Base-by-base conservation (phyloP, 1,140 invertebrate species). In the Philotrypesis tridentata region DNA sequence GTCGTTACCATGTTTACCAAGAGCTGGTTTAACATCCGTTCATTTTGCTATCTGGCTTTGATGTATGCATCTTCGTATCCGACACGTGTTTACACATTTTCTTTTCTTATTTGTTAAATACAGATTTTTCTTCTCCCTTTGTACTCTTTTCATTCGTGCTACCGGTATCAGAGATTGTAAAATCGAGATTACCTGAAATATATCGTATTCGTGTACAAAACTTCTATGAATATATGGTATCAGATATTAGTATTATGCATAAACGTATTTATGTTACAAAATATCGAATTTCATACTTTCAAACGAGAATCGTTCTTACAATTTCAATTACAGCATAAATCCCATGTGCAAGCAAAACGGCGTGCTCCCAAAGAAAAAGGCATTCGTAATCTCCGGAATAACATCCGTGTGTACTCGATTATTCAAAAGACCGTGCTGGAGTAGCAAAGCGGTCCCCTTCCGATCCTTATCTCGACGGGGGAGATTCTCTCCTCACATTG, bases 401-500 rank as follows among this genome's bases (percentile, higher is more conserved):
- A 11, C 5, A 9, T 48, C 12, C 14, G 29, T 4, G 21, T 14
- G 21, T 23, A 31, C 61, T 77, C 63, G 33, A 77, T 78, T 78
- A 78, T 78, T 68, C 63, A 78, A 68, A 55, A 70, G 40, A 27
- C 65, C 65, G 11, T 31, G 63, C 29, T 27, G 31, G 40, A 43
- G 40, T 14, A n/a, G n/a, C n/a, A n/a, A n/a, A n/a, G n/a, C n/a
- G n/a, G n/a, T n/a, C n/a, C 40, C 40, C 12, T 14, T 43, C 40
- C 12, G 40, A 43, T 55, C 48, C 21, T 55, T 55, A 67, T 67
- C 63, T 55, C 48, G 11, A 67, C 21, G 31, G 63, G 61, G 25
- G 40, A 33, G 70, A 33, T 61, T 75, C 27, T 75, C 73, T 33
- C 31, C 73, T 33, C 31, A 37, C 61, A 79, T 79, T 79, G 67